A percentile compares a stretch with the other conserved stretches of the same genome.
Conservation (phyloP, 2,113 vertebrate genomes). For the Ptilonorhynchus violaceus region DNA sequence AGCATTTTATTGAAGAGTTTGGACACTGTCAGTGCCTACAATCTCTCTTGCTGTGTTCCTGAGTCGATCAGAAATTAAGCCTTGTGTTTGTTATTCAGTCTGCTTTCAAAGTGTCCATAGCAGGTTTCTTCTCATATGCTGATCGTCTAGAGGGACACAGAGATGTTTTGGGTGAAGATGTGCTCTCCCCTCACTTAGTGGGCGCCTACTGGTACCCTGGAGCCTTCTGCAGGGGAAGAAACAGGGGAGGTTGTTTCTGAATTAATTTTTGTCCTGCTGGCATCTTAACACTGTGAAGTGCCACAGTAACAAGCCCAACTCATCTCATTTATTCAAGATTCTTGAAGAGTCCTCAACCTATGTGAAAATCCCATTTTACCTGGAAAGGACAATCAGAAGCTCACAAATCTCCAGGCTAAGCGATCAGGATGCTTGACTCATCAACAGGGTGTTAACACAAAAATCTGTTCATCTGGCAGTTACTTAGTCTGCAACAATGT, state of each 20-base stretch:
- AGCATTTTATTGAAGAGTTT: not conserved
- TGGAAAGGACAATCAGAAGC: not conserved
- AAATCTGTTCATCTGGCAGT: not conserved
- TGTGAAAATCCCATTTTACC: not conserved
- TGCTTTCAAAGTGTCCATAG: not conserved
- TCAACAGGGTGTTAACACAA: not conserved
- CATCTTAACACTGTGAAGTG: not conserved
- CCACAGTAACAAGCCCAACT: not conserved
- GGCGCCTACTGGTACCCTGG: not conserved
- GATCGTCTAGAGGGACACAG: not conserved
- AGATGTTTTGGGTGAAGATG: not conserved
- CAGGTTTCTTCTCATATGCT: not conserved
- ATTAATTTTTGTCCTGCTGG: not conserved
- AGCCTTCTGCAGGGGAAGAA: not conserved
- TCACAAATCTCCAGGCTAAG: not conserved
- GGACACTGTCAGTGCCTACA: not conserved
- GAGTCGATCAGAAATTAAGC: fast-evolving
- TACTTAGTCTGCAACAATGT: not conserved
- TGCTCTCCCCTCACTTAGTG: fast-evolving
- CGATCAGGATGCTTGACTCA: not conserved
- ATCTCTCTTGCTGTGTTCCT: not conserved
- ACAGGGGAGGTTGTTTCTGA: not conserved
- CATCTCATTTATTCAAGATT: not conserved
- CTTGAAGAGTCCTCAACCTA: not conserved
- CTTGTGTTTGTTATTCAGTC: not conserved